Evolutionary conservation across 1,140 invertebrate genomes (phyloP).

Genomic region (Papilio polytes): DNA sequence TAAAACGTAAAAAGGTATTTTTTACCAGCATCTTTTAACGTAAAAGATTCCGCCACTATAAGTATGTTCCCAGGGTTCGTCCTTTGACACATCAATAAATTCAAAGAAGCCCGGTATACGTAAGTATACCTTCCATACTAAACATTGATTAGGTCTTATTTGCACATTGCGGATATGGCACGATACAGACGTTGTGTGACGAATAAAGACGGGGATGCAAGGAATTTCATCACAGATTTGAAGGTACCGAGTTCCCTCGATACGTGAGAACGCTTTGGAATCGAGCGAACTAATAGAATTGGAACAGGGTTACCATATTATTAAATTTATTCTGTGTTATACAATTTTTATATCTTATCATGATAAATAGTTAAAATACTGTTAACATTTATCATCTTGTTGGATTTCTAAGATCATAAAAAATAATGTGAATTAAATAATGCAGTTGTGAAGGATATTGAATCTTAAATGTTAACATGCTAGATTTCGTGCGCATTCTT

Average conservation of each 20-base stretch:
- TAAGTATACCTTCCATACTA: conserved; percentile 74
- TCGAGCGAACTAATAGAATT: conserved; percentile 59
- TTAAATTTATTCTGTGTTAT: conserved; percentile 21
- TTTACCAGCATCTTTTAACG: conserved; percentile 45
- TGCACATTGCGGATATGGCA: conserved; percentile 68
- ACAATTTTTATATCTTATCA: background rate
- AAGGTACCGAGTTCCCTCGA: conserved; percentile 52
- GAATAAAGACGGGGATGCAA: conserved; percentile 75
- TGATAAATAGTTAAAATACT: background rate
- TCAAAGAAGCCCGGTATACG: conserved; percentile 61
- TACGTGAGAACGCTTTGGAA: conserved; percentile 69
- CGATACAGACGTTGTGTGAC: conserved; percentile 66
- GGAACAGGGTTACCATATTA: conserved; percentile 43
- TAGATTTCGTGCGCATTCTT: conserved; percentile 1
- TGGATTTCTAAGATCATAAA: background rate
- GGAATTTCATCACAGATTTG: conserved; percentile 81
- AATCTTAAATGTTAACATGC: background rate
- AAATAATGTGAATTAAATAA: background rate
- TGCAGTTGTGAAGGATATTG: background rate
- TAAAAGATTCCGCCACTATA: background rate
- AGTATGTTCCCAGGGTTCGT: conserved; percentile 63
- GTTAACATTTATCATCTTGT: background rate
- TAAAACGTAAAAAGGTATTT: background rate
- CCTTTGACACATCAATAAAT: conserved; percentile 76
- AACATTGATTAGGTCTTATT: conserved; percentile 77